Evolutionary conservation across 2,797 vertebrate species (phyloP).

Genomic region (Lepilemur ruficaudatus): DNA sequence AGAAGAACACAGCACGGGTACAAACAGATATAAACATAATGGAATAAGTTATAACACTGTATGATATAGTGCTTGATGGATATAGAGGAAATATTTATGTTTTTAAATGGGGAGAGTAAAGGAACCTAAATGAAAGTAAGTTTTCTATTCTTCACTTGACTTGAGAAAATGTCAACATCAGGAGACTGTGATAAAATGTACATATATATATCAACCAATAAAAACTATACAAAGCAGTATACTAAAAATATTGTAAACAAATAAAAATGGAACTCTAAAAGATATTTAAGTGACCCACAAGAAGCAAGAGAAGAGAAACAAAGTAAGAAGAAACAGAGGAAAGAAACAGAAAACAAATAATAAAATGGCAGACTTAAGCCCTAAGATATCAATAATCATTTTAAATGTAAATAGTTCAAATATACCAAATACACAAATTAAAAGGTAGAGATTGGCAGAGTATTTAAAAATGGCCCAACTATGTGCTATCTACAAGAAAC

Average conservation of each 20-base stretch:
- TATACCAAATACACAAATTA: background rate
- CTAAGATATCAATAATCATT: background rate
- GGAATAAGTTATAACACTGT: background rate
- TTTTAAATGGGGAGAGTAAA: background rate
- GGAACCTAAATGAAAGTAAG: background rate
- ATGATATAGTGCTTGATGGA: background rate
- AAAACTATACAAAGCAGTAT: background rate
- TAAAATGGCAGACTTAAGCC: background rate
- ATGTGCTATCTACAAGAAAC: background rate
- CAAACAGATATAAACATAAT: background rate
- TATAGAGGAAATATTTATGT: background rate
- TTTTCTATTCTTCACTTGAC: background rate
- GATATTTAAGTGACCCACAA: background rate
- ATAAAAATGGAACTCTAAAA: background rate
- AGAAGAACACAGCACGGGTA: background rate
- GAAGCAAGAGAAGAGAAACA: background rate
- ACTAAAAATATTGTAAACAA: background rate
- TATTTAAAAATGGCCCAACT: background rate
- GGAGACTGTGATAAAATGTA: background rate
- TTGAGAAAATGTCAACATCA: background rate
- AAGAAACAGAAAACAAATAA: background rate
- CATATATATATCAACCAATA: background rate
- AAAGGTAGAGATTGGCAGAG: background rate
- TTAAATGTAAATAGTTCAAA: background rate
- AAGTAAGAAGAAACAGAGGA: background rate